These are phyloP conservation scores for Phalacrocorax carbo DNA, from an alignment of 2,113 vertebrate species.

Conservation along the genomic window DNA sequence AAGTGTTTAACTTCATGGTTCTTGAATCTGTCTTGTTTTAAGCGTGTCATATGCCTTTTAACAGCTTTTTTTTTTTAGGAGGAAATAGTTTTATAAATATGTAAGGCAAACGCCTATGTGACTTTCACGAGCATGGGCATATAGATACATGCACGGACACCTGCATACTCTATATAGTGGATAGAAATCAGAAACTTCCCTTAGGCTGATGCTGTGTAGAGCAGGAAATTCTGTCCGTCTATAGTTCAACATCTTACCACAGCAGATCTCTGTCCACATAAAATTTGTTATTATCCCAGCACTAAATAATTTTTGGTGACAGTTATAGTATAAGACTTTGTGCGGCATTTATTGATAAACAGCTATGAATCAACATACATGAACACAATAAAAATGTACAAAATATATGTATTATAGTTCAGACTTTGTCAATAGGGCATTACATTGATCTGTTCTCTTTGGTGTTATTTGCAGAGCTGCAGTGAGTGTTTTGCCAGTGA, in stretches of 20 bases:
- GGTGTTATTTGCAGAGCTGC: constrained; percentile 17
- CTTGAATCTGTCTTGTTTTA: constrained; percentile 3
- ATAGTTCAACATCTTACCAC: not conserved
- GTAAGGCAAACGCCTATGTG: not conserved
- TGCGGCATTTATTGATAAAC: constrained; percentile 49
- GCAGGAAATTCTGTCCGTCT: not conserved
- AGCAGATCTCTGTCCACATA: constrained; percentile 35
- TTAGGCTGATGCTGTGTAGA: not conserved
- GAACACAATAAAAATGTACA: constrained; percentile 67
- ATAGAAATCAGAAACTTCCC: not conserved
- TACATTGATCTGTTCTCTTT: constrained; percentile 40
- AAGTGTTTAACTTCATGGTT: constrained; percentile 16
- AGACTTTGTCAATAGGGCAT: constrained; percentile 61
- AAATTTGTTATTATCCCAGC: constrained; percentile 59
- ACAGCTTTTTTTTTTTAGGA: not conserved
- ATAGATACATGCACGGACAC: not conserved
- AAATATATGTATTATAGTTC: constrained; percentile 40
- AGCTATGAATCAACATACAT: constrained; percentile 73
- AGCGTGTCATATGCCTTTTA: not conserved
- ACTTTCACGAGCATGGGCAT: not conserved
- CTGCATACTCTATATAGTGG: not conserved
- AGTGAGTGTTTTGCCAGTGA: not conserved
- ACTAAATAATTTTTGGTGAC: constrained; percentile 71
- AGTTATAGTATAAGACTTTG: constrained; percentile 63
- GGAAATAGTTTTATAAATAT: not conserved